A percentile compares a stretch with the other conserved stretches of the same genome.
phyloP scores from a whole-genome alignment of 1,140 invertebrate species.

The Orchestia grillus region DNA sequence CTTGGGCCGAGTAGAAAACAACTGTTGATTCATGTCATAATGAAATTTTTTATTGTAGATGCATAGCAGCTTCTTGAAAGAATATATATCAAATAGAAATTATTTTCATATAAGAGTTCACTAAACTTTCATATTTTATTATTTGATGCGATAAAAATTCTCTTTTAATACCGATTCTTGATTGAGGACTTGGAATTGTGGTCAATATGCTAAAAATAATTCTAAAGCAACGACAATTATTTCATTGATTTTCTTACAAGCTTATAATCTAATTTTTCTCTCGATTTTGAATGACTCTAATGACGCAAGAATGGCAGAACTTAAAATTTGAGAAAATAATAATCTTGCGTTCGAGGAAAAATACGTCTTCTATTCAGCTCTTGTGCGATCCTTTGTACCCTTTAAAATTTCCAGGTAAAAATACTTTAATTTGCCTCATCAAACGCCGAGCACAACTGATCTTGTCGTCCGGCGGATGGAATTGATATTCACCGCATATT shows the following conservation, averaged over 20 bases:
- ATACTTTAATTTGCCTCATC: slow-evolving; percentile 44
- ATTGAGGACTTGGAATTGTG: background rate
- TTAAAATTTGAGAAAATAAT: background rate
- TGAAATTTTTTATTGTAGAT: background rate
- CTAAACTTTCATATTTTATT: background rate
- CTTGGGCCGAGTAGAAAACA: background rate
- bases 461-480: slow-evolving; percentile 49
- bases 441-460: slow-evolving; percentile 25
- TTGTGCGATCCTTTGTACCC: background rate
- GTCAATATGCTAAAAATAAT: background rate
- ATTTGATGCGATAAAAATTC: background rate
- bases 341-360: background rate
- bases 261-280: background rate
- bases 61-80: background rate
- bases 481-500: slow-evolving; percentile 56
- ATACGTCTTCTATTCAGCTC: background rate
- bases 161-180: background rate
- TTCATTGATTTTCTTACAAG: background rate
- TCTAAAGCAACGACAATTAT: background rate
- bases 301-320: background rate
- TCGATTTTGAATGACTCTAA: background rate
- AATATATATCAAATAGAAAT: background rate
- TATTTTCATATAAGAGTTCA: background rate
- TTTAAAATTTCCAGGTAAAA: background rate
- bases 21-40: background rate